Evolutionary conservation across 1,140 invertebrate genomes (phyloP), one percentile per base, ranked within the genome.

Genomic region (Diuraphis noxia): DNA sequence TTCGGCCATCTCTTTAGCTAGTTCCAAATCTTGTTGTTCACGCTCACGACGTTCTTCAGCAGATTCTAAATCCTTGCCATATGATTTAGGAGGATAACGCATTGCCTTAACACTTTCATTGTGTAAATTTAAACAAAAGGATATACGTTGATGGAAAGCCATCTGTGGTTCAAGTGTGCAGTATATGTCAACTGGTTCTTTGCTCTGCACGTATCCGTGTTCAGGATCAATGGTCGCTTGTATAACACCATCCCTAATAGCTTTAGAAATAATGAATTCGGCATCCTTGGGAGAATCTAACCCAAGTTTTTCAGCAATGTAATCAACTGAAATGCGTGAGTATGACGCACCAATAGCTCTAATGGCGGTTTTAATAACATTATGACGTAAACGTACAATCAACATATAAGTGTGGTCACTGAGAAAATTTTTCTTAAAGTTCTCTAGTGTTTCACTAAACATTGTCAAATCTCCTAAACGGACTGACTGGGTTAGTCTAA

Each of bases 351-450:
- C 98, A 94, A 99, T 99, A 92, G 98, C 98, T 77, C 99, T 95
- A 84, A 99, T 98, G 0, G 99, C 99, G 3, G 99, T 99, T 94
- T 99, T 99, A 93, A 99, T 99, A 4, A 99, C 99, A 95, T 99
- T 99, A 94, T 99, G 99, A 91, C 98, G 96, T 36, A 99, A 94
- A 92, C 98, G 96, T 36, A 99, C 95, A 93, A 99, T 99, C 49
- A 99, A 94, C 85, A 98, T 99, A 93, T 98, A 99, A 0, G 98
- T 99, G 93, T 99, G 96, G 94, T 99, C 98, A 92, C 95, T 94
- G 77, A 97, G 96, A 93, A 98, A 98, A 93, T 98, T 97, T 1
- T 96, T 96, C 2, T 97, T 97, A 94, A 96, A 98, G 92, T 98
- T 97, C 92, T 98, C 96, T 30, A 99, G 94, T 0, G 99, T 98